Evolutionary conservation across 1,140 invertebrate genomes (phyloP), one percentile per base, ranked within the genome.

Genomic region (Calycopis cecrops): DNA sequence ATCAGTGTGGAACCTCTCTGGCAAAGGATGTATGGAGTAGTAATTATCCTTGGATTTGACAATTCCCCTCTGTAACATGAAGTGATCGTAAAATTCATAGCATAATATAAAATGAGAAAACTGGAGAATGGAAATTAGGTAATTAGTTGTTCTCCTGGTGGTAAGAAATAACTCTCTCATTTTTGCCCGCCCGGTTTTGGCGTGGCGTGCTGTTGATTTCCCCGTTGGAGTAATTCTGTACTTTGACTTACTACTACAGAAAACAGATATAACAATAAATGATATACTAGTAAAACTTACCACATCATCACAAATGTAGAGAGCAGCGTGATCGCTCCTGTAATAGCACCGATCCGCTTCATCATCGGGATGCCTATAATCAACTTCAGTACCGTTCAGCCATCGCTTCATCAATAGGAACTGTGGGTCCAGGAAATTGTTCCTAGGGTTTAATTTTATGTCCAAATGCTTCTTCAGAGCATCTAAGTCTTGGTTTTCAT

Each of bases 21-120:
- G 91, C 57, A 92, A 74, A 73, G 91, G 91, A 67, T 92, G 90
- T 48, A 92, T 89, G 48, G 72, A 77, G 68, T 89, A 90, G 62
- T 82, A 88, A 65, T 81, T 84, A 52, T 88, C 79, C 35, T 89
- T 81, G 34, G 79, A 75, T 66, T 88, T 84, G 17, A 91, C 71
- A 55, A 91, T 71, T 42, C 90, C 90, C 76, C 88, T 87, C 89
- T 91, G 73, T 52, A 85, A 85, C 35, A 37, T 34, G 38, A 55
- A 38, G 9, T 52, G 28, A 3, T 42, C 9, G 12, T 17, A 16
- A 42, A 42, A 42, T 37, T n/a, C n/a, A n/a, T n/a, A n/a, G n/a
- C 6, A 3, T 28, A 28, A 28, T n/a, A 28, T 6, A 28, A 28
- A 28, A 28, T 28, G 2, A 3, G 21, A 6, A 28, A 28, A n/a